These are phyloP conservation scores for Campylorhamphus procurvoides DNA, from an alignment of 2,113 vertebrate genomes.

Conservation along the genomic window DNA sequence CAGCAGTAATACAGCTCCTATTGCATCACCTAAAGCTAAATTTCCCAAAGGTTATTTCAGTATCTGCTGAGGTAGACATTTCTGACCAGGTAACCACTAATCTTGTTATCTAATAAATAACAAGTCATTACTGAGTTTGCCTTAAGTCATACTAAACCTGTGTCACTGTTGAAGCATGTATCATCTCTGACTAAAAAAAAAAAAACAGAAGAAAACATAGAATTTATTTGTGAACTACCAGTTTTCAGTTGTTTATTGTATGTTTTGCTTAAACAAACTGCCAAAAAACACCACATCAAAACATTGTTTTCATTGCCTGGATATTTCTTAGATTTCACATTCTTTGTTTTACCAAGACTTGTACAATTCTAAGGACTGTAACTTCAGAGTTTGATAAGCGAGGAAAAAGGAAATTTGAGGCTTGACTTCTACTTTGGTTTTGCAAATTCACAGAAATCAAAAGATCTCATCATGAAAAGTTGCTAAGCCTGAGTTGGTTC, in stretches of 20 bases:
- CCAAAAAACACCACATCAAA: neutral
- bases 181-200: neutral
- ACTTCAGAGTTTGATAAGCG: neutral
- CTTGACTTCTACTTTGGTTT: neutral
- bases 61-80: neutral
- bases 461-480: neutral
- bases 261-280: neutral
- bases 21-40: neutral
- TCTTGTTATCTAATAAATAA: neutral
- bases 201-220: neutral
- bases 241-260: neutral
- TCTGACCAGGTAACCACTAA: neutral
- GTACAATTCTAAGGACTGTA: neutral
- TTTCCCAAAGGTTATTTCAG: neutral
- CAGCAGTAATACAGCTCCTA: neutral
- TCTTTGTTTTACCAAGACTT: neutral
- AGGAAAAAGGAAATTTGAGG: neutral
- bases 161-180: accelerated
- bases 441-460: neutral
- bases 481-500: neutral
- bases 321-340: neutral
- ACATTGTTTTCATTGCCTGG: neutral
- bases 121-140: neutral
- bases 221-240: neutral
- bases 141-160: neutral